Percentiles rank a stretch among this genome's conserved stretches.
phyloP scores from a whole-genome alignment of 2,113 vertebrate species.

The Xerus inauris region DNA sequence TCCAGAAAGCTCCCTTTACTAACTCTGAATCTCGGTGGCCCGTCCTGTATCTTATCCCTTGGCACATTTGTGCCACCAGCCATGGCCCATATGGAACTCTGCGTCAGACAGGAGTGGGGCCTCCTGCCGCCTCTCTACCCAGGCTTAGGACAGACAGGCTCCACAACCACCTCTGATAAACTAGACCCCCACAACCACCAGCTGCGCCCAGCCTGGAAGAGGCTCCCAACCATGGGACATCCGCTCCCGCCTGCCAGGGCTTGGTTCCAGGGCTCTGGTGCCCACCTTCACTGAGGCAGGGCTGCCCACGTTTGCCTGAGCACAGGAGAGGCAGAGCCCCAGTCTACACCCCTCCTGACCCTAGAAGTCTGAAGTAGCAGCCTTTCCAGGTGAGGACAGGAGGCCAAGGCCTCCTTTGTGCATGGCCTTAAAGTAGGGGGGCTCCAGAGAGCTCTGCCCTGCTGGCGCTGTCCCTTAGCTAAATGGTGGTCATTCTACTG shows the following conservation, averaged over 20 bases:
- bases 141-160: not conserved
- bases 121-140: not conserved
- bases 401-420: not conserved
- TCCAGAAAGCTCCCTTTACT: not conserved
- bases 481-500: accelerated
- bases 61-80: not conserved
- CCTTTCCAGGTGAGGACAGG: not conserved
- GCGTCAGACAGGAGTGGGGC: not conserved
- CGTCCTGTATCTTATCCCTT: not conserved
- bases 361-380: not conserved
- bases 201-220: not conserved
- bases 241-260: not conserved
- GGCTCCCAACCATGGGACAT: not conserved
- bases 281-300: not conserved
- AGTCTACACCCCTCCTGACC: no score
- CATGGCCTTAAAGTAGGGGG: no score
- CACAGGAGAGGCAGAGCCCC: not conserved
- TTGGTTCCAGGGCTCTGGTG: not conserved
- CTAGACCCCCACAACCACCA: not conserved
- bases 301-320: not conserved
- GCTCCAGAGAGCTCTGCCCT: accelerated
- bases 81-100: not conserved
- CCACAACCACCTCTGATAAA: no score
- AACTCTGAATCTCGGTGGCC: not conserved
- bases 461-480: accelerated